phyloP scores from a whole-genome alignment of 1,140 invertebrate genomes.

The Spodoptera litura region DNA sequence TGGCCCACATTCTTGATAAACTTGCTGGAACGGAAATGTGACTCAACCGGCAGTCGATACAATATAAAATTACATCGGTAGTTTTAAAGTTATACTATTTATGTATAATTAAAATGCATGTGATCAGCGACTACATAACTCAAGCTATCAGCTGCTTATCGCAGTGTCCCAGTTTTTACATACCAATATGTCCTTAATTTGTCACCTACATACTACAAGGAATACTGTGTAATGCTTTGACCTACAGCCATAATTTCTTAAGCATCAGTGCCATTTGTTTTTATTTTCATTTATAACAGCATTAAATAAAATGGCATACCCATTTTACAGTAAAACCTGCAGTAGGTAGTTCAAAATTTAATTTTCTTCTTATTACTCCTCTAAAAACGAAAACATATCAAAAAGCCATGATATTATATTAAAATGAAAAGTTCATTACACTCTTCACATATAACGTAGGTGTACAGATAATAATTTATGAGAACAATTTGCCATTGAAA shows the following conservation, averaged over 20 bases:
- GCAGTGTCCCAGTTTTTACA: conserved; percentile 9
- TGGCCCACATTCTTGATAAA: conserved; percentile 82
- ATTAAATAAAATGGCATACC: too few species aligned
- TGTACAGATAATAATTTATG: not conserved
- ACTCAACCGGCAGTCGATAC: conserved; percentile 65
- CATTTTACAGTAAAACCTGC: too few species aligned
- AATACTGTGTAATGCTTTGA: too few species aligned
- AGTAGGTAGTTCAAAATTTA: too few species aligned
- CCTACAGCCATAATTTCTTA: too few species aligned
- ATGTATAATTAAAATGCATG: conserved; percentile 29
- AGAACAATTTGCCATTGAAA: conserved; percentile 56
- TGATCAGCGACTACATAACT: conserved; percentile 4
- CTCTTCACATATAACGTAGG: not conserved
- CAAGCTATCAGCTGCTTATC: conserved; percentile 32
- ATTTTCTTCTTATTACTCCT: too few species aligned
- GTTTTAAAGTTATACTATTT: conserved; percentile 51
- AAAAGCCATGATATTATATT: too few species aligned
- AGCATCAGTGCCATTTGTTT: too few species aligned
- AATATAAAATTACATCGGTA: conserved; percentile 68
- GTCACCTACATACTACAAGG: too few species aligned
- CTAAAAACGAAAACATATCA: too few species aligned
- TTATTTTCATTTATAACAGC: too few species aligned
- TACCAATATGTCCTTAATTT: not conserved
- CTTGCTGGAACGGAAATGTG: conserved; percentile 75
- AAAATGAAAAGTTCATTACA: not conserved